These are phyloP conservation scores for Himalopsyche tibetana DNA, from an alignment of 2,888 invertebrate genomes.

Conservation along the genomic window DNA sequence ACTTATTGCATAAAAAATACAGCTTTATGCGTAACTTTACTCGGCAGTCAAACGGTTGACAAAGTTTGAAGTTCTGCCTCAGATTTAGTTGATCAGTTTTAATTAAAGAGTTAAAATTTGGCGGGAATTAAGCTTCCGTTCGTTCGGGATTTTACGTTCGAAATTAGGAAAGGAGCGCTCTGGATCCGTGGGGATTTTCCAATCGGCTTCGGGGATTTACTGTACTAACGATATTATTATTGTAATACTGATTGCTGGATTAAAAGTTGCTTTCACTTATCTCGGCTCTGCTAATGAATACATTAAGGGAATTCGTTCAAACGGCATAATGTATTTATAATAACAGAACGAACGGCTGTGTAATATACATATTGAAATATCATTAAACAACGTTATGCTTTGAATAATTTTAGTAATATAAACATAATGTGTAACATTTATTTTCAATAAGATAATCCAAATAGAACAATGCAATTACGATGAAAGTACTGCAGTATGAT, in stretches of 20 bases:
- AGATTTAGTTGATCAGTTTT: conserved; percentile 36
- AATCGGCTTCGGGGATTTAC: conserved; percentile 37
- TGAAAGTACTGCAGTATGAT: too few species aligned
- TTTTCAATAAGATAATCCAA: too few species aligned
- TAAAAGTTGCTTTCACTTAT: conserved; percentile 31
- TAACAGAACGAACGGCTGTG: not conserved
- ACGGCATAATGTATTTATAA: not conserved
- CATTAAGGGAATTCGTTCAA: not conserved
- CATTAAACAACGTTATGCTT: too few species aligned
- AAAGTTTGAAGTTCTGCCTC: conserved; percentile 15
- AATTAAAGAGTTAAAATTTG: conserved; percentile 37
- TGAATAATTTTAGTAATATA: too few species aligned
- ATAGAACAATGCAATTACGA: too few species aligned
- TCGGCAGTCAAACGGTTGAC: conserved; percentile 17
- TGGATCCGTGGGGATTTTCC: not conserved
- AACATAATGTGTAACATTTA: too few species aligned
- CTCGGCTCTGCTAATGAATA: not conserved
- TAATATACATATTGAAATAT: too few species aligned
- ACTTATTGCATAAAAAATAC: not conserved
- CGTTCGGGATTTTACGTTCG: conserved; percentile 21
- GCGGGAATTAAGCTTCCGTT: conserved; percentile 37
- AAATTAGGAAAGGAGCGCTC: conserved; percentile 14
- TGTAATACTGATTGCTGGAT: conserved; percentile 30
- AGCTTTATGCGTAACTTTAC: not conserved
- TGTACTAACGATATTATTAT: conserved; percentile 17